Base-by-base conservation (phyloP, 1,140 invertebrate genomes). In the Kradibia gibbosae region DNA sequence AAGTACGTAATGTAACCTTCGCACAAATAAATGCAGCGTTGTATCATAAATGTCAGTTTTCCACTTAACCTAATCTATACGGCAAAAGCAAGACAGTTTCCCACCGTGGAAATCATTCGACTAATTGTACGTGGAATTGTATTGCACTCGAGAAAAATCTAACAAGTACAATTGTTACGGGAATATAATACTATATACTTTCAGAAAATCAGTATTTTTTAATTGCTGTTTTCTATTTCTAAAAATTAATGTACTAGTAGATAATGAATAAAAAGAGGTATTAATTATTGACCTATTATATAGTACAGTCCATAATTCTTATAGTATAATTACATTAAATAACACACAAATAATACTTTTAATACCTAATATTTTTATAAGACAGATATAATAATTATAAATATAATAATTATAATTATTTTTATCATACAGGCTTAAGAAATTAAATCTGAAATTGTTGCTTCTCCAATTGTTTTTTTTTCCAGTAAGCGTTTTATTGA, bases 41-140 rank as follows among this genome's bases (percentile, higher is more conserved):
- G 28, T 36, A 36, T 36, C 31, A 65, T 20, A 34, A 36, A 36
- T 34, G 17, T 20, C 3, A 17, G 13, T 67, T 67, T 39, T 3
- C 34, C 20, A 67, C 5, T n/a, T 39, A 34, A 10, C 34, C 62
- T 39, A 34, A 34, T 65, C 11, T 65, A 65, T 67, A 67, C 11
- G n/a, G 50, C 22, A 34, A 17, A 62, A 67, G 10, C 34, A 22
- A 34, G 15, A 39, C 34, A 36, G 34, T 67, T 67, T 67, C 62
- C 34, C 20, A 67, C 20, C 34, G 22, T 39, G 36, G 1, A 39
- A 67, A 28, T 67, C 20, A 67, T 39, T 67, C 36, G 17, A 67
- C 17, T 67, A 67, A 67, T 67, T 67, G 62, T 10, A 39, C 62
- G 22, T 39, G 20, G 36, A 67, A 67, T 39, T 39, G 36, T 67